Base-by-base conservation (phyloP, 2,797 vertebrate genomes). In the Brotogeris chrysoptera region DNA sequence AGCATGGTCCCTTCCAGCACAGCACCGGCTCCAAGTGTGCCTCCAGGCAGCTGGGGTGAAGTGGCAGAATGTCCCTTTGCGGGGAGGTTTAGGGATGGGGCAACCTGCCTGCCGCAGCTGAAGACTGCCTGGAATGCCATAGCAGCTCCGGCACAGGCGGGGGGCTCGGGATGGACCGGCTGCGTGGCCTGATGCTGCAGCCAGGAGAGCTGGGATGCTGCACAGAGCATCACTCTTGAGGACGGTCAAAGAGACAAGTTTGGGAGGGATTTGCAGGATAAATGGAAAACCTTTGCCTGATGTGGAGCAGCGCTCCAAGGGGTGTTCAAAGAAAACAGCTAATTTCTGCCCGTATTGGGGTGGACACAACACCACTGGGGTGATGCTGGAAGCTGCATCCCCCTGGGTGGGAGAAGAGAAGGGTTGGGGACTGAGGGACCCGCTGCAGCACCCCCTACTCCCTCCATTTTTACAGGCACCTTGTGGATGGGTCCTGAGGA, bases 71-170 rank as follows among this genome's bases (percentile, higher is more conserved):
- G 66, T 13, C 20, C 34, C 47, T 23, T 64, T 38, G 28, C 55
- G 24, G 21, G 20, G 19, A 19, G 36, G 15, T 38, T 32, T 36
- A 20, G n/a, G 39, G 46, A 49, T 18, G 41, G 38, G 46, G 49
- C 21, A 82, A 38, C 14, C 59, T 61, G 16, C 14, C 23, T 0
- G 6, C 80, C 47, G 80, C 66, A 36, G 49, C 1, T 1, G 6
- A 21, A 86, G 21, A 11, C 12, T 50, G 38, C 44, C 4, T 8
- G 41, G 74, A 86, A 84, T 3, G 49, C 41, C 19, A 2, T 11
- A 46, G 44, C 49, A 59, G 36, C 71, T 73, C 55, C 0, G 5
- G 46, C 44, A 16, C 36, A 7, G 0, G 7, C 1, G 1, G 16
- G 64, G 38, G 16, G 32, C 39, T 93, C 30, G 0, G 23, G 14